A percentile compares a stretch with the other conserved stretches of the same genome.
These are phyloP conservation scores for Caenorhabditis japonica DNA, from an alignment of 2,888 invertebrate species.

Conservation along the genomic window DNA sequence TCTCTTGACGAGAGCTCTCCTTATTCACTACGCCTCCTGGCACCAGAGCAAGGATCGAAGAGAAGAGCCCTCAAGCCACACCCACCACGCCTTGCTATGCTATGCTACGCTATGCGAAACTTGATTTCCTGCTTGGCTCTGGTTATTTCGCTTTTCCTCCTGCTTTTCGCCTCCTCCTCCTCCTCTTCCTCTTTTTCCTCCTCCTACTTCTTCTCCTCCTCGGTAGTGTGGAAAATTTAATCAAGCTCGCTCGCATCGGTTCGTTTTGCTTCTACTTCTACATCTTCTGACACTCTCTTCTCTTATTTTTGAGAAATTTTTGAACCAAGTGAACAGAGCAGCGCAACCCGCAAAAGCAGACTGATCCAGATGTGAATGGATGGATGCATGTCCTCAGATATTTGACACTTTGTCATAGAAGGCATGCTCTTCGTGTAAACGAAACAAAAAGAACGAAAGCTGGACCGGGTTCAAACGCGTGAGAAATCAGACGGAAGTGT, in stretches of 20 bases:
- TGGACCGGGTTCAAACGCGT: not conserved
- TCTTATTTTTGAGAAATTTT: too few relatives aligned
- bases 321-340: too few relatives aligned
- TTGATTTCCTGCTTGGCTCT: conserved; percentile 34
- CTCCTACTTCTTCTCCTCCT: conserved; percentile 7
- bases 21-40: conserved; percentile 15
- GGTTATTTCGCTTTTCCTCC: conserved; percentile 8
- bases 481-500: not conserved
- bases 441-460: not conserved
- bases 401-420: conserved; percentile 21
- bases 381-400: conserved; percentile 16
- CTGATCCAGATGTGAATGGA: conserved; percentile 37
- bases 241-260: conserved; percentile 46
- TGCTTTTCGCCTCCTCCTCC: conserved; percentile 1
- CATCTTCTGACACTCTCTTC: conserved; percentile 6
- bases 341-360: too few relatives aligned
- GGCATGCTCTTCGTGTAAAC: not conserved
- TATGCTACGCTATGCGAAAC: conserved; percentile 32
- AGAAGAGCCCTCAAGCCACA: conserved; percentile 8
- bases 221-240: conserved; percentile 36
- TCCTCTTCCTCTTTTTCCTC: not conserved
- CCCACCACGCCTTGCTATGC: too few relatives aligned
- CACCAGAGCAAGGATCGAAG: conserved; percentile 11
- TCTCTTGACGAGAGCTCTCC: conserved; percentile 13
- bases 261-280: conserved; percentile 23